phyloP scores from a whole-genome alignment of 2,797 vertebrate species.

The Sebastes steindachneri region DNA sequence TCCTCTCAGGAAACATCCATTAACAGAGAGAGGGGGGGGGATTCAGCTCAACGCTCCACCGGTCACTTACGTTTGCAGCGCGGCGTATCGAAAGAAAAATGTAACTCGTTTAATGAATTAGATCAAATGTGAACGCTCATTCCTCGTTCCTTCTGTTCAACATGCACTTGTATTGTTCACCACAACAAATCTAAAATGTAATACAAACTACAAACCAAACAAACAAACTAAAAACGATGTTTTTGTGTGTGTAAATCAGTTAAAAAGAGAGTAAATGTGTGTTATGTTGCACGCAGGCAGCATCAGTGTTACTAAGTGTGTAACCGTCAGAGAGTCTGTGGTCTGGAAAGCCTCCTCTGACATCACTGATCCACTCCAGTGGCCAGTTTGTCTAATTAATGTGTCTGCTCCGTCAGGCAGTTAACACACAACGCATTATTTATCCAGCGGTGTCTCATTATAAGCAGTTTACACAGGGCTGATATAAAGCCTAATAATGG shows the following conservation, averaged over 20 bases:
- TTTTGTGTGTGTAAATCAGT: neutral
- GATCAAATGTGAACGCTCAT: neutral
- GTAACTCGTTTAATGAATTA: neutral
- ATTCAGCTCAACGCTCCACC: neutral
- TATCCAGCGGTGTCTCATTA: neutral
- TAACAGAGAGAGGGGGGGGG: neutral
- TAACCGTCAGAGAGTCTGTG: neutral
- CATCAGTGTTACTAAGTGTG: neutral
- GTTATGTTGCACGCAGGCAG: neutral
- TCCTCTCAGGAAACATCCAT: neutral
- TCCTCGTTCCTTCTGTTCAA: too few species aligned
- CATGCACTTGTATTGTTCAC: neutral
- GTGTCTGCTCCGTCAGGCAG: neutral
- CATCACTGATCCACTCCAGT: neutral
- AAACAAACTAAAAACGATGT: neutral
- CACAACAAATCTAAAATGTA: neutral
- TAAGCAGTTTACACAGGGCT: neutral
- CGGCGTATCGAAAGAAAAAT: neutral
- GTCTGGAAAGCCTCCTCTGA: neutral
- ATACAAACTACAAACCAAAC: neutral
- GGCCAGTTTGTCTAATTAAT: neutral
- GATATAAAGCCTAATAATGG: neutral
- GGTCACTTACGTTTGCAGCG: neutral
- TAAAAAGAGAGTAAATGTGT: neutral
- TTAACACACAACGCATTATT: neutral